Evolutionary conservation across 2,797 vertebrate genomes (phyloP), one percentile per base, ranked within the genome.

Genomic region (Pelodytes ibericus): DNA sequence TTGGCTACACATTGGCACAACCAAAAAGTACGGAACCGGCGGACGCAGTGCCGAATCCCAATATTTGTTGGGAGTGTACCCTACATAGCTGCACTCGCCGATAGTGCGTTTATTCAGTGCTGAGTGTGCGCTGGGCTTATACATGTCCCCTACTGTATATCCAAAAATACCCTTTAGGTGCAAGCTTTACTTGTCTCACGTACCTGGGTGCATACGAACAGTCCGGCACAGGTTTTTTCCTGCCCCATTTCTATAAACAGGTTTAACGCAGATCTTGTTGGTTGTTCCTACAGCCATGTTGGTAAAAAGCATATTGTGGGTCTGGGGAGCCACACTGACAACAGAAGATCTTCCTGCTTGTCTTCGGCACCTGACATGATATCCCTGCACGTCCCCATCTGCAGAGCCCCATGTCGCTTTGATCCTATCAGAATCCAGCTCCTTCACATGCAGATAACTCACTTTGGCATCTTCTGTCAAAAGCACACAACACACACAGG

Each of bases 331-430:
- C 1, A 89, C 83, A 0, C 80, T 88, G 26, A 86, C 15, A 18
- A 76, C 57, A 0, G 83, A 72, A 0, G 74, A 64, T 1, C 24
- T 64, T 2, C 84, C 84, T 0, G 22, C 58, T 3, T 77, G 85
- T 5, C 83, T 66, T 24, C 85, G 83, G 77, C 87, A 88, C 1
- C 83, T 58, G n/a, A 89, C 81, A 0, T 33, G 53, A 80, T 88
- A 89, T 0, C 87, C 86, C 0, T 79, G 81, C 1, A 86, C 81
- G 0, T 68, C 39, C 2, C 84, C 86, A 0, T 20, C 80, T 0
- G 88, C 85, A 0, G 88, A 16, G 3, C 82, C 86, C 85, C 81
- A 86, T 0, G 81, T 80, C 29, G 80, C 85, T 22, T 6, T 82
- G 71, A 86, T 47, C 7, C 79, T 80, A 47, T 18, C 59, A 36